A percentile compares a stretch with the other conserved stretches of the same genome.
These are phyloP conservation scores for Sapayoa aenigma DNA, from an alignment of 2,113 vertebrate species.

Conservation along the genomic window DNA sequence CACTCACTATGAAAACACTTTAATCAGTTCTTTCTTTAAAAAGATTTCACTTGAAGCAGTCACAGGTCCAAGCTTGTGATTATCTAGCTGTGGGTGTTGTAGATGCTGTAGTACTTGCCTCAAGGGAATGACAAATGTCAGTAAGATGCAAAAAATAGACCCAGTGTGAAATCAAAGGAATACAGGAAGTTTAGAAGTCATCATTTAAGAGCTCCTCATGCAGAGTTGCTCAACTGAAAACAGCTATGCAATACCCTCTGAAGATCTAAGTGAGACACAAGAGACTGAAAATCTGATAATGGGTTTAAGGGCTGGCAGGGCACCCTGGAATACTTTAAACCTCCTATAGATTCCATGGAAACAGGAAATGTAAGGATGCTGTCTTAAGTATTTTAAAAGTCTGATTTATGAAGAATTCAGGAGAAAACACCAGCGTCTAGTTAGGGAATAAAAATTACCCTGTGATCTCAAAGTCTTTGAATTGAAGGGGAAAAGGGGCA, in stretches of 20 bases:
- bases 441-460: slow-evolving; percentile 46
- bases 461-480: slow-evolving; percentile 72
- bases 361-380: slow-evolving; percentile 59
- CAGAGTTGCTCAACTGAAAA: slow-evolving; percentile 69
- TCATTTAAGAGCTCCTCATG: slow-evolving; percentile 65
- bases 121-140: slow-evolving; percentile 68
- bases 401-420: slow-evolving; percentile 64
- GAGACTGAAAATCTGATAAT: slow-evolving; percentile 72
- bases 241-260: slow-evolving; percentile 47
- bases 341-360: slow-evolving; percentile 66
- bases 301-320: slow-evolving; percentile 59
- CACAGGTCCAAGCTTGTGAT: slow-evolving; percentile 67
- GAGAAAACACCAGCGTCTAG: slow-evolving; percentile 51
- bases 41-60: slow-evolving; percentile 35
- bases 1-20: slow-evolving; percentile 17
- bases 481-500: slow-evolving; percentile 55
- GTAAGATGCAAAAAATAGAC: slow-evolving; percentile 69
- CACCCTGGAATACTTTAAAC: slow-evolving; percentile 64
- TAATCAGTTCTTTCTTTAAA: background rate
- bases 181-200: slow-evolving; percentile 66
- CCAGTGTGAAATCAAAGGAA: slow-evolving; percentile 71
- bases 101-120: slow-evolving; percentile 56
- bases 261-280: slow-evolving; percentile 72
- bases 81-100: slow-evolving; percentile 59
- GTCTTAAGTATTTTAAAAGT: slow-evolving; percentile 65